Evolutionary conservation across 2,888 invertebrate species (phyloP).

Genomic region (Oscheius sp.): DNA sequence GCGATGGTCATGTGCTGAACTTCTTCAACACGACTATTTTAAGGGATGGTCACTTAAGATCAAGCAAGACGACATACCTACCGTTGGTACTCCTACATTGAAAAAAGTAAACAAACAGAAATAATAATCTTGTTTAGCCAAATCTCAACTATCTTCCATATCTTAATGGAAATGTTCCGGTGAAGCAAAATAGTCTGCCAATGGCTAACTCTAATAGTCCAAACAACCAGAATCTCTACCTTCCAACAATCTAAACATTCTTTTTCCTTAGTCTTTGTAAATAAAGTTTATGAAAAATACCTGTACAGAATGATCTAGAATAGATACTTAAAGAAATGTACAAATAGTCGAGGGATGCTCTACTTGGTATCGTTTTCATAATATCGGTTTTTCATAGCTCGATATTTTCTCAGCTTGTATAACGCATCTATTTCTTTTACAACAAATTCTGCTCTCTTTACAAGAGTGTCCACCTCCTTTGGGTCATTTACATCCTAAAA

Average conservation of each 20-base stretch:
- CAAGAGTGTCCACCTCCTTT: slow-evolving; percentile 42
- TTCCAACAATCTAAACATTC: slow-evolving; percentile 24
- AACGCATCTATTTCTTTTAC: slow-evolving; percentile 62
- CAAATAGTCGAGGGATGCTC: background rate
- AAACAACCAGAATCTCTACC: slow-evolving; percentile 17
- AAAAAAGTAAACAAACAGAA: slow-evolving; percentile 11
- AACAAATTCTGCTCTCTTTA: slow-evolving; percentile 59
- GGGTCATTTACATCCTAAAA: slow-evolving; percentile 40
- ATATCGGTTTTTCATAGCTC: slow-evolving; percentile 90
- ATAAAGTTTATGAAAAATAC: background rate
- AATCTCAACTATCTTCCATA: slow-evolving; percentile 29
- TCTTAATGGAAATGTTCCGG: slow-evolving; percentile 23
- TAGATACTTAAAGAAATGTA: background rate
- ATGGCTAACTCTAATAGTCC: slow-evolving; percentile 4
- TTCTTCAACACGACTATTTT: slow-evolving; percentile 89
- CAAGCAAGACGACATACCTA: slow-evolving; percentile 74
- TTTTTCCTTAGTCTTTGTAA: background rate
- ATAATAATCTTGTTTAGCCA: background rate
- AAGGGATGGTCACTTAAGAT: slow-evolving; percentile 72
- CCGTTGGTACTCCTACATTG: slow-evolving; percentile 12
- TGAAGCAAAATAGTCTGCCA: slow-evolving; percentile 6
- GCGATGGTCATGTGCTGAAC: slow-evolving; percentile 89
- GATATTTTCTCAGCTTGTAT: slow-evolving; percentile 91
- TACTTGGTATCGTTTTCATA: slow-evolving; percentile 72
- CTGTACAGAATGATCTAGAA: no score